Evolutionary conservation across 2,888 invertebrate species (phyloP).

Genomic region (Eilema caniola): DNA sequence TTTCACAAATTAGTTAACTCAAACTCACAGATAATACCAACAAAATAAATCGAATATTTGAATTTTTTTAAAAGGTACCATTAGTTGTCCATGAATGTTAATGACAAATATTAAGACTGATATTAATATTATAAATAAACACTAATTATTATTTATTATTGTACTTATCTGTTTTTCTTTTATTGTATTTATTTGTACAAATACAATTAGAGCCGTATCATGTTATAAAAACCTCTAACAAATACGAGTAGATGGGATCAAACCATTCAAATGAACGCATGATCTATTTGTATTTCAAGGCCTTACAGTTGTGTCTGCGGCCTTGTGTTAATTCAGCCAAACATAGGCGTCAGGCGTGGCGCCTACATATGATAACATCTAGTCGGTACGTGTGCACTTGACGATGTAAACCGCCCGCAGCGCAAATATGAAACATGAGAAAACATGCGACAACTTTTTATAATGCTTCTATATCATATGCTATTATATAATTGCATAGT

Average conservation of each 20-base stretch:
- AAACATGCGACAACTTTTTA: not conserved
- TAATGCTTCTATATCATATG: not conserved
- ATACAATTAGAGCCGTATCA: not conserved
- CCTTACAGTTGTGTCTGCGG: not conserved
- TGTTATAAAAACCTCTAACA: not conserved
- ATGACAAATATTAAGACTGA: not conserved
- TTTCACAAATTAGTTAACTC: not conserved
- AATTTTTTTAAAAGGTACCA: too few relatives aligned
- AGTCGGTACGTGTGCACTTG: not conserved
- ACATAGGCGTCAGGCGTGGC: not conserved
- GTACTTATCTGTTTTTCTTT: not conserved
- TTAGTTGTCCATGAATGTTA: too few relatives aligned
- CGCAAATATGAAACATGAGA: not conserved
- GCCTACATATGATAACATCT: not conserved
- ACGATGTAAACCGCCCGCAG: not conserved
- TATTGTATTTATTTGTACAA: not conserved
- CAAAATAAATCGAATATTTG: too few relatives aligned
- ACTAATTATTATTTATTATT: too few relatives aligned
- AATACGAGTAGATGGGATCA: not conserved
- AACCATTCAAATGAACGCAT: not conserved
- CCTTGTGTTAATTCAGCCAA: slow-evolving; percentile 1
- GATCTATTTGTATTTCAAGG: slow-evolving; percentile 1
- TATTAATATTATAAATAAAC: not conserved
- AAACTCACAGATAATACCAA: not conserved
- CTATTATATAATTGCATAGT: not conserved